phyloP scores from a whole-genome alignment of 2,797 vertebrate genomes.

The Artibeus lituratus region DNA sequence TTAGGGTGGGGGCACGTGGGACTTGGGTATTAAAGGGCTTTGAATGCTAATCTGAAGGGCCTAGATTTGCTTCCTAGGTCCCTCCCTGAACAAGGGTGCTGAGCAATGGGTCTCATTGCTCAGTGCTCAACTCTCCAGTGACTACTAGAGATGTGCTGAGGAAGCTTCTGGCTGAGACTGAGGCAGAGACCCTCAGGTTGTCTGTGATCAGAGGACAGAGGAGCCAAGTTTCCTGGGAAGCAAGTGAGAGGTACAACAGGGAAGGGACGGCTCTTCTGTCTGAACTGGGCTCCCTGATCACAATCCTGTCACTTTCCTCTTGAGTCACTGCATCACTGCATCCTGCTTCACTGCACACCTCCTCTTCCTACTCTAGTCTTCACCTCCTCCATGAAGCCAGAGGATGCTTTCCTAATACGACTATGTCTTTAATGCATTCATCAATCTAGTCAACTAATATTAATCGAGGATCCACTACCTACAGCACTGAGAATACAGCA shows the following conservation, averaged over 20 bases:
- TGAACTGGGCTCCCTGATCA: neutral
- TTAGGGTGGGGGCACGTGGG: no score
- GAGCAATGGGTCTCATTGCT: neutral
- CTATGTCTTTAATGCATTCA: neutral
- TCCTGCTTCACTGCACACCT: no score
- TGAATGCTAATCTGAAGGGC: neutral
- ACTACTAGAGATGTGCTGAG: neutral
- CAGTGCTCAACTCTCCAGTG: neutral
- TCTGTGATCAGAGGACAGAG: neutral
- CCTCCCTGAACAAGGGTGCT: neutral
- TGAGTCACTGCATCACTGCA: neutral
- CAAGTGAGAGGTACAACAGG: neutral
- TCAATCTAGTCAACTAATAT: neutral
- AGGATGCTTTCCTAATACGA: neutral
- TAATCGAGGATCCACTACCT: neutral
- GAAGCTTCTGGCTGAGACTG: neutral
- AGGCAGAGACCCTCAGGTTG: neutral
- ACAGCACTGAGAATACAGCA: no score
- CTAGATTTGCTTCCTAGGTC: no score
- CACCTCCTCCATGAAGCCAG: neutral
- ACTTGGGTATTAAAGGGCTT: neutral
- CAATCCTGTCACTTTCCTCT: neutral
- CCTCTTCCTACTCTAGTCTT: no score
- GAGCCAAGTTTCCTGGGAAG: neutral
- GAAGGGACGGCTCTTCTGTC: neutral